These are phyloP conservation scores for Nestor notabilis DNA, from an alignment of 2,113 vertebrate species.

Conservation along the genomic window DNA sequence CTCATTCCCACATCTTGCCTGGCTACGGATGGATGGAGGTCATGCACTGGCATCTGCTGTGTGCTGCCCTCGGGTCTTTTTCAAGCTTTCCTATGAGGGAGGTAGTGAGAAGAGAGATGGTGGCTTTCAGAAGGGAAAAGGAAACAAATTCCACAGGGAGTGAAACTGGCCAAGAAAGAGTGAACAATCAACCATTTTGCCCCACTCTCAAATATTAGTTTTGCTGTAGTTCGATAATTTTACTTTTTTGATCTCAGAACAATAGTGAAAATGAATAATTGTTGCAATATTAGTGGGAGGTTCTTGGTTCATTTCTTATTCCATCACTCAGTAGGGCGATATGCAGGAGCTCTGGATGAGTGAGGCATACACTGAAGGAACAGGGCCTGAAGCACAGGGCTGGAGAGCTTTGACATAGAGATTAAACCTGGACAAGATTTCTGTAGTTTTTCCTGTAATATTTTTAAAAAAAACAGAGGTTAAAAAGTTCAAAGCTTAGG, in stretches of 20 bases:
- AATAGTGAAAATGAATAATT: neutral
- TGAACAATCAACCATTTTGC: neutral
- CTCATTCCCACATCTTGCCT: constrained; percentile 21
- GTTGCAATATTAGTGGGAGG: neutral
- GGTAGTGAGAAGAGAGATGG: neutral
- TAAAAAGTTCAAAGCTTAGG: neutral
- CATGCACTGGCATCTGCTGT: constrained; percentile 39
- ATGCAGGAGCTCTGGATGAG: neutral
- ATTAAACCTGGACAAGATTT: neutral
- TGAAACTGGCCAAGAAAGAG: neutral
- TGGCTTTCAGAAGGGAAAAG: neutral
- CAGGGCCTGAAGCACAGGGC: accelerated
- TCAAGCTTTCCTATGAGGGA: neutral
- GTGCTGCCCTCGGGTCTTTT: neutral
- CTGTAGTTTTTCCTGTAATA: neutral
- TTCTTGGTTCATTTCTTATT: neutral
- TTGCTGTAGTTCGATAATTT: neutral
- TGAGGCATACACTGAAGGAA: accelerated
- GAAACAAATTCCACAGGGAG: too few species aligned
- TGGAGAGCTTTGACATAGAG: neutral
- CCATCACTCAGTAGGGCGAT: neutral
- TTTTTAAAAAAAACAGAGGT: neutral
- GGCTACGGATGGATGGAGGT: neutral
- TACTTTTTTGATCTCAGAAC: neutral
- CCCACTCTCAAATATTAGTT: neutral